phyloP scores from a whole-genome alignment of 2,888 invertebrate genomes.

The Erebia aethiops region DNA sequence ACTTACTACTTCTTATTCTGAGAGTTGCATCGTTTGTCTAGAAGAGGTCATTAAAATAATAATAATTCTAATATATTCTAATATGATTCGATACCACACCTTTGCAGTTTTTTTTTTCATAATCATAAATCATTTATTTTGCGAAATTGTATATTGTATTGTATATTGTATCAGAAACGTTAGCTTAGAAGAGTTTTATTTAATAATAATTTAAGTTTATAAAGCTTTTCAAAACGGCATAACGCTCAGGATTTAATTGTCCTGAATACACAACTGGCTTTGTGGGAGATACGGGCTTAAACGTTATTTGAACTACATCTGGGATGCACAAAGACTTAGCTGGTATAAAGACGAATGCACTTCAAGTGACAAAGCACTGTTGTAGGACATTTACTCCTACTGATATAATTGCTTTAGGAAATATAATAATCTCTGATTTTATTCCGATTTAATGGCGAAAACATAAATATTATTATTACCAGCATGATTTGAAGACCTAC shows the following conservation, averaged over 20 bases:
- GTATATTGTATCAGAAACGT: too few relatives aligned
- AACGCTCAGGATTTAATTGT: constrained; percentile 19
- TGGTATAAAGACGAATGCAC: constrained; percentile 23
- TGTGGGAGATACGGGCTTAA: constrained; percentile 24
- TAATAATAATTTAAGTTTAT: background rate
- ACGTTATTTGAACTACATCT: constrained; percentile 22
- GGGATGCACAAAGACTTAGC: constrained; percentile 25
- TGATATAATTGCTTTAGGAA: background rate
- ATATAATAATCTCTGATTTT: background rate
- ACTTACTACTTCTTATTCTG: too few relatives aligned
- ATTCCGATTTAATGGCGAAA: background rate
- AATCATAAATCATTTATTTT: too few relatives aligned
- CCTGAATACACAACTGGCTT: constrained; percentile 24
- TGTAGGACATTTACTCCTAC: constrained; percentile 8
- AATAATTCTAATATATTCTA: too few relatives aligned
- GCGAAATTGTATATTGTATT: too few relatives aligned
- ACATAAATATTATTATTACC: background rate
- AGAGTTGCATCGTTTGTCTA: too few relatives aligned
- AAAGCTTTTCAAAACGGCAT: constrained; percentile 5
- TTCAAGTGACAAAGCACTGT: constrained; percentile 12
- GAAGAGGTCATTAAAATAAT: too few relatives aligned
- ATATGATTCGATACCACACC: too few relatives aligned
- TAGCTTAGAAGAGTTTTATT: too few relatives aligned
- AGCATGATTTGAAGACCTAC: too few relatives aligned
- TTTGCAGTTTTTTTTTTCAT: too few relatives aligned